Percentiles rank a stretch among this genome's conserved stretches.
phyloP scores from a whole-genome alignment of 2,888 invertebrate genomes.

The Eremobia ochroleuca region DNA sequence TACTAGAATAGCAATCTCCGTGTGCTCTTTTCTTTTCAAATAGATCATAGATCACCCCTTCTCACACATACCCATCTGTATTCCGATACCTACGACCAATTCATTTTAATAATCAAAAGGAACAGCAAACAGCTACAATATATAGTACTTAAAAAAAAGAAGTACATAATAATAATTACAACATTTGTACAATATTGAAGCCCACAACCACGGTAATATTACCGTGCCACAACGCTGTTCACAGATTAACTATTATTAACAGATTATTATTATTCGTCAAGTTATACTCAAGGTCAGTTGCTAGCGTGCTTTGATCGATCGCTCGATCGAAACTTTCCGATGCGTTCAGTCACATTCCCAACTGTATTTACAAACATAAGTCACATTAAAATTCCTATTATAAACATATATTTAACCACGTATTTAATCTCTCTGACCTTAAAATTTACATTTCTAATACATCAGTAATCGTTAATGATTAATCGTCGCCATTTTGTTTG shows the following conservation, averaged over 20 bases:
- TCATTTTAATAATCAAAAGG: too few species aligned
- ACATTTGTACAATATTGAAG: too few species aligned
- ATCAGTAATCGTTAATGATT: conserved; percentile 63
- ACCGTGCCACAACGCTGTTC: too few species aligned
- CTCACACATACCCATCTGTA: not conserved
- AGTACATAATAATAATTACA: too few species aligned
- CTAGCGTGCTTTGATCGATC: conserved; percentile 18
- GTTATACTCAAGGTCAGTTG: too few species aligned
- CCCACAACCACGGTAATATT: too few species aligned
- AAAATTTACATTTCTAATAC: conserved; percentile 67
- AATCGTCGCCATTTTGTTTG: conserved; percentile 67
- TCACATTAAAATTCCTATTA: conserved; percentile 52
- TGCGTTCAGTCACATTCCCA: conserved; percentile 34
- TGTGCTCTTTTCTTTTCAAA: conserved; percentile 21
- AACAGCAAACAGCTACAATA: too few species aligned
- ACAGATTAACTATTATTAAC: too few species aligned
- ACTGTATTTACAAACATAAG: conserved; percentile 58
- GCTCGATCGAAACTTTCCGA: conserved; percentile 36
- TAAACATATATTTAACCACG: conserved; percentile 51
- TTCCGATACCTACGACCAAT: not conserved
- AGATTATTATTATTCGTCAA: too few species aligned
- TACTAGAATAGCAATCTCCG: conserved; percentile 23
- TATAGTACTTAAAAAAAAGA: too few species aligned
- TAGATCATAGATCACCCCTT: conserved; percentile 24
- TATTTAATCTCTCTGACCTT: conserved; percentile 66